These are phyloP conservation scores for Gorsachius goisagi DNA, from an alignment of 2,113 vertebrate species.

Conservation along the genomic window DNA sequence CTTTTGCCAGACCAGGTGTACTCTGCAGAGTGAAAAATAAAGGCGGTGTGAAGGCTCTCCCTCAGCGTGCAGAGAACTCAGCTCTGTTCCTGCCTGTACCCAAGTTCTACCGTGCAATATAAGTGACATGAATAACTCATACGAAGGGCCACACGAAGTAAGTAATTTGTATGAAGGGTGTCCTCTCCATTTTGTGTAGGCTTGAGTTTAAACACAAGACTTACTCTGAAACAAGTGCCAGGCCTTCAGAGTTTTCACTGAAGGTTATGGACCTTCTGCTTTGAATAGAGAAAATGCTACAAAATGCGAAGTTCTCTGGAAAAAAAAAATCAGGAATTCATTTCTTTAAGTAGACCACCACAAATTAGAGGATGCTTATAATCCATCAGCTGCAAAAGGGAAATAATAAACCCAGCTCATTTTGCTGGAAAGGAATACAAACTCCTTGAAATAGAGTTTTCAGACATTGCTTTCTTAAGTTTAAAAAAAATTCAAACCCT, in stretches of 20 bases:
- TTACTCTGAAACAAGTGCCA: background rate
- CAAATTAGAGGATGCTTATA: background rate
- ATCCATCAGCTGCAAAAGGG: background rate
- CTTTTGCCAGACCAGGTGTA: background rate
- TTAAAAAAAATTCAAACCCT: background rate
- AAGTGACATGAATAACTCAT: background rate
- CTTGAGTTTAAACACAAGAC: background rate
- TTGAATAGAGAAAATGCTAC: background rate
- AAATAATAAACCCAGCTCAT: background rate
- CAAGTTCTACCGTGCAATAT: background rate
- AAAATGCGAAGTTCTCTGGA: background rate
- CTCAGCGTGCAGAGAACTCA: background rate
- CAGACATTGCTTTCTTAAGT: background rate
- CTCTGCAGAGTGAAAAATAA: background rate
- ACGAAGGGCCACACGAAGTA: background rate
- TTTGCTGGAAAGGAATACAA: background rate
- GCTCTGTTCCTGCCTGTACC: background rate
- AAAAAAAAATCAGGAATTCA: background rate
- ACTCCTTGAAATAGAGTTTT: background rate
- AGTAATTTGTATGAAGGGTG: background rate
- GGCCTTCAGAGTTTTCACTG: background rate
- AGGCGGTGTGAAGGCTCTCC: accelerated
- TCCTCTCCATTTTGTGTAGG: background rate
- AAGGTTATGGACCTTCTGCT: background rate
- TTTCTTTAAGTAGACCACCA: background rate